Base-by-base conservation (phyloP, 2,888 invertebrate species). In the Tinea trinotella region DNA sequence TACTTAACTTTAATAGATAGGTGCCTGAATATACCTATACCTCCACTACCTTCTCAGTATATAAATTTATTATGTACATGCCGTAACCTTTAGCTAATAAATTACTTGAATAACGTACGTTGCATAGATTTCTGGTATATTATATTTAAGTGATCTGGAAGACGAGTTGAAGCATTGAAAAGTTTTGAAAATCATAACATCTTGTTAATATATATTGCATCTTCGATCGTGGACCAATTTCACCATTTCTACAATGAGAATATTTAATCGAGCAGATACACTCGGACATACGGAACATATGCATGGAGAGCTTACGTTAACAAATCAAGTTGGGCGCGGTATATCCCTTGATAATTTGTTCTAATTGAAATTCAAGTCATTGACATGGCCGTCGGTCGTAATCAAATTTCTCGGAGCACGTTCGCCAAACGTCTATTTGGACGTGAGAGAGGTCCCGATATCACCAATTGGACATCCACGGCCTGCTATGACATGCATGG, bases 321-420 rank as follows among this genome's bases (percentile, higher is more conserved):
- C 78, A 83, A 83, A 82, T 83, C 83, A 76, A 80, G 83, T 84
- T 84, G 44, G 34, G 54, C 50, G 69, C 68, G 66, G 64, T 71
- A 70, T 71, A 76, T 84, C 84, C 85, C 84, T 88, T 88, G 85
- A 79, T 84, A 84, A 84, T 85, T 81, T 82, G 83, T 83, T 81
- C 83, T 90, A 90, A 90, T 90, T 90, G 89, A 89, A 89, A 90
- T 89, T 89, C 89, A 86, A 88, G 88, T 88, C 88, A 88, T 88
- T 88, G 88, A 86, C 88, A 83, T 87, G 85, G 79, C 75, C 81
- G 83, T 75, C 79, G 74, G 76, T 64, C 74, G 76, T 88, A 88
- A 88, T 88, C 83, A 78, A 88, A 83, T 88, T 79, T 72, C 74
- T 70, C 64, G 66, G 67, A 70, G 69, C 69, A 65, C 62, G 65